Evolutionary conservation across 2,113 vertebrate genomes (phyloP).

Genomic region (Lonchura striata): DNA sequence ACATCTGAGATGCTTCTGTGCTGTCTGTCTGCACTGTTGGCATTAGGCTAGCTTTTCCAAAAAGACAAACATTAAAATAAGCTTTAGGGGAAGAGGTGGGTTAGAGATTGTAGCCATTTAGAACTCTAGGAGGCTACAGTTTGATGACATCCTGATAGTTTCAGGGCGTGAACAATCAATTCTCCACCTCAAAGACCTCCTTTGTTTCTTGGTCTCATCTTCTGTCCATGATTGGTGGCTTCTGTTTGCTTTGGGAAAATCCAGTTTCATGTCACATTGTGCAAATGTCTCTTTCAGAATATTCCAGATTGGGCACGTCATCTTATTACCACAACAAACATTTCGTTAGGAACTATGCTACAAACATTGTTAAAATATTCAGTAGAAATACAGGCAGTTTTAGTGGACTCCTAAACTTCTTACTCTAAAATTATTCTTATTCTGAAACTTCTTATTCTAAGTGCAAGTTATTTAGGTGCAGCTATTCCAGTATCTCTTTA

Average conservation of each 20-base stretch:
- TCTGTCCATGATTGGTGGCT: not conserved
- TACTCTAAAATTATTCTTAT: not conserved
- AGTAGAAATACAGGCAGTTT: not conserved
- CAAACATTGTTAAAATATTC: not conserved
- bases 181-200: not conserved
- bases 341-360: not conserved
- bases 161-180: rapidly evolving
- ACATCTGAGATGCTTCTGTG: not conserved
- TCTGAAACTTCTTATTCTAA: not conserved
- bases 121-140: not conserved
- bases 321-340: not conserved
- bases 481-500: not conserved
- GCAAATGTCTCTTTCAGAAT: not conserved
- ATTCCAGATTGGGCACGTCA: not conserved
- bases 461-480: not conserved
- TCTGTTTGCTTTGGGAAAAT: not conserved
- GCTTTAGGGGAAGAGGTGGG: not conserved
- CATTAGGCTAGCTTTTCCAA: not conserved
- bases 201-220: not conserved
- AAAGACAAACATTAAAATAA: not conserved
- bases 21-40: not conserved
- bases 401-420: not conserved
- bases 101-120: not conserved
- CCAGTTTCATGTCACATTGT: not conserved
- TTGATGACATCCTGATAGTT: not conserved